Percentiles rank a stretch among this genome's conserved stretches.
These are phyloP conservation scores for Sylvicola cinctus DNA, from an alignment of 2,888 invertebrate genomes.

Conservation along the genomic window DNA sequence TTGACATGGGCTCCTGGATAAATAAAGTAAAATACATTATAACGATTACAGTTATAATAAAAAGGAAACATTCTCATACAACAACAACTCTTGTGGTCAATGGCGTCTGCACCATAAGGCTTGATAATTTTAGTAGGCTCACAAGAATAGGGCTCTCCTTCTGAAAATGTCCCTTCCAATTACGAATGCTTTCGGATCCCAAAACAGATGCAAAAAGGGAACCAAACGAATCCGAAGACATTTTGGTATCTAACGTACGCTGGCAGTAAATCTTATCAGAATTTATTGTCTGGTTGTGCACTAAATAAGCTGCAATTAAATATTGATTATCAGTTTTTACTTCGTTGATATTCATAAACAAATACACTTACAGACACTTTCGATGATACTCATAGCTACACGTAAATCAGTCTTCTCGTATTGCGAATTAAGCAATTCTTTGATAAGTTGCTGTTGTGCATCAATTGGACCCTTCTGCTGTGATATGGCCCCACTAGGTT, in stretches of 20 bases:
- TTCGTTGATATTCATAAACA: not conserved
- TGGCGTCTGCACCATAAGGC: constrained; percentile 39
- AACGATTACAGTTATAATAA: too few relatives aligned
- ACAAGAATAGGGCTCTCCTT: constrained; percentile 40
- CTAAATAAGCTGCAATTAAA: constrained; percentile 25
- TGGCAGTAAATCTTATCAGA: constrained; percentile 33
- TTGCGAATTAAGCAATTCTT: constrained; percentile 35
- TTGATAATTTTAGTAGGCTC: constrained; percentile 45
- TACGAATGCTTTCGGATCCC: constrained; percentile 31
- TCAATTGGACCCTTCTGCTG: constrained; percentile 47
- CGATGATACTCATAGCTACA: constrained; percentile 50
- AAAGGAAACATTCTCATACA: too few relatives aligned
- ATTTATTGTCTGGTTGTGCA: constrained; percentile 31
- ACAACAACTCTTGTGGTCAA: constrained; percentile 25
- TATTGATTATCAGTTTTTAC: not conserved
- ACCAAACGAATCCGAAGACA: constrained; percentile 39
- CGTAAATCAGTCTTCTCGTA: constrained; percentile 47
- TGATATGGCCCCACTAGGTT: constrained; percentile 40
- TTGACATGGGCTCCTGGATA: constrained; percentile 25
- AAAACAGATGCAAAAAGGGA: constrained; percentile 57
- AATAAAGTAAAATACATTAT: too few relatives aligned
- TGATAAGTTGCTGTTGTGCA: constrained; percentile 51
- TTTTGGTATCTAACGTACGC: constrained; percentile 29
- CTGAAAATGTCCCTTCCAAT: constrained; percentile 24
- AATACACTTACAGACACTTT: constrained; percentile 38